Conservation (phyloP, 2,113 vertebrate genomes). For the human (Homo sapiens) region DNA sequence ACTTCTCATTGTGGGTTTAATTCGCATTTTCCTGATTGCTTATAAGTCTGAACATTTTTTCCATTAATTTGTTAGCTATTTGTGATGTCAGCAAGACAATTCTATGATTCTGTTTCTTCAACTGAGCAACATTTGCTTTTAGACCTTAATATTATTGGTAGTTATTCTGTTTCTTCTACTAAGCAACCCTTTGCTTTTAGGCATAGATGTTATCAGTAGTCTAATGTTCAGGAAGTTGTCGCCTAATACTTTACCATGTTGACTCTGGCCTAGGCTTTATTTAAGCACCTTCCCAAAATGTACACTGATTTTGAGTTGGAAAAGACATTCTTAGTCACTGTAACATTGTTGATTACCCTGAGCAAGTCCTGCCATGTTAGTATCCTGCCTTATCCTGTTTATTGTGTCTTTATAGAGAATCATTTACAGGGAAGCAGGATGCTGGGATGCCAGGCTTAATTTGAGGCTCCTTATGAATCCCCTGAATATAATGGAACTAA, state of each 20-base stretch:
- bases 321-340: background rate
- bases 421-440: background rate
- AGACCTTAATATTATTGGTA: background rate
- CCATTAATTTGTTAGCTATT: slow-evolving; percentile 52
- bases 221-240: background rate
- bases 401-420: background rate
- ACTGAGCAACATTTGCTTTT: slow-evolving; percentile 1
- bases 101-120: slow-evolving; percentile 40
- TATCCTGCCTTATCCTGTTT: background rate
- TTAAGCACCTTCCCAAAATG: background rate
- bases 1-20: slow-evolving; percentile 48
- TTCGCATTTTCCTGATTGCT: slow-evolving; percentile 59
- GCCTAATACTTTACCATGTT: background rate
- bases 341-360: background rate
- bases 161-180: background rate
- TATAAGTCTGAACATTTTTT: slow-evolving; percentile 25
- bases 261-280: background rate
- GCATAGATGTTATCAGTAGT: background rate
- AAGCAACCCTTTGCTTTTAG: background rate
- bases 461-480: background rate
- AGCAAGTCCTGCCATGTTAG: background rate
- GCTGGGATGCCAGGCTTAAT: background rate
- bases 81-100: slow-evolving; percentile 46
- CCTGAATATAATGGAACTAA: background rate
- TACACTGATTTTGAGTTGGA: background rate